Evolutionary conservation across 2,888 invertebrate species (phyloP).

Genomic region (Candidula unifasciata): DNA sequence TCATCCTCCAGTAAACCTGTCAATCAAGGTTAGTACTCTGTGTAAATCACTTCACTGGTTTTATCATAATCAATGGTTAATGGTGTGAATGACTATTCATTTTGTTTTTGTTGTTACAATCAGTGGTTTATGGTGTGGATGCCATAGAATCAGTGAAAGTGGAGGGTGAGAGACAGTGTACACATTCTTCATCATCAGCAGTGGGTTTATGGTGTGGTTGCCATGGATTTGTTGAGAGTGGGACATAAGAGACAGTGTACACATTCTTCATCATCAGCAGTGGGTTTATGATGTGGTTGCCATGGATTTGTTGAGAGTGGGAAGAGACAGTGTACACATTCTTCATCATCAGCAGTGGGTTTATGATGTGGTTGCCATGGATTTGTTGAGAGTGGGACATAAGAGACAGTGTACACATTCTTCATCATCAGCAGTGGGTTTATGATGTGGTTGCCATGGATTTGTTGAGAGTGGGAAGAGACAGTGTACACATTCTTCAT

Average conservation of each 20-base stretch:
- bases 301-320: no score
- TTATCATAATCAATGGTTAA: not conserved
- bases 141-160: no score
- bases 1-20: conserved; percentile 71
- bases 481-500: no score
- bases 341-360: not conserved
- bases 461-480: no score
- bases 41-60: no score
- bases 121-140: not conserved
- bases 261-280: not conserved
- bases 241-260: not conserved
- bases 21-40: conserved; percentile 71
- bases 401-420: no score
- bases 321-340: not conserved
- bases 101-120: not conserved
- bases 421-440: no score
- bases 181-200: not conserved
- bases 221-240: no score
- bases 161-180: not conserved
- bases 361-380: no score
- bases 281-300: not conserved
- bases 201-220: not conserved
- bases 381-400: no score
- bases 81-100: not conserved
- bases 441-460: no score